Evolutionary conservation across 2,113 vertebrate species (phyloP), one percentile per base, ranked within the genome.

Genomic region (Hippoglossus stenolepis): DNA sequence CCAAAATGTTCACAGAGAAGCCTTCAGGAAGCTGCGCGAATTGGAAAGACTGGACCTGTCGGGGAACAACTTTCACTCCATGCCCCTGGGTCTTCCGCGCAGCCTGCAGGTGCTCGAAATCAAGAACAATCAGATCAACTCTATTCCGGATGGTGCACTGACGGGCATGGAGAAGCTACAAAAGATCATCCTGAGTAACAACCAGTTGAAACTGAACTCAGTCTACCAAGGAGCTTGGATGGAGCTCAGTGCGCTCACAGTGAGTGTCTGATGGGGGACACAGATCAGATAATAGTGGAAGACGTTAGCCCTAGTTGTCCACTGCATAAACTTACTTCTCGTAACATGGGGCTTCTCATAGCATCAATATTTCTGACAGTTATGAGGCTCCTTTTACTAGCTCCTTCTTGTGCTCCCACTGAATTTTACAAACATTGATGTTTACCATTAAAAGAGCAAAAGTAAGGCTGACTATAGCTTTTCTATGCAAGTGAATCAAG

Each of bases 31-130:
- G 89, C 89, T 98, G 74, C 95, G 97, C 10, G 66, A 95, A 1
- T 93, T 99, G 1, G 96, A 97, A 84, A 95, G 95, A 0, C 92
- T 99, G 75, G 97, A 98, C 80, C 87, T 99, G 70, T 99, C 98
- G 0, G 98, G 98, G 20, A 99, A 99, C 90, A 90, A 86, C 20
- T 94, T 99, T 58, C 92, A 94, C 31, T 91, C 85, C 0, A 17
- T 99, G 76, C 97, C 97, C 0, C 57, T 91, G 1, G 97, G 97
- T 20, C 96, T 99, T 64, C 98, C 98, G 6, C 96, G 96, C 77
- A 98, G 97, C 53, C 90, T 99, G 66, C 96, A 94, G 3, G 85
- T 95, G 67, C 93, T 99, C 7, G 95, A 96, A 82, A 92, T 97
- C 73, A 99, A 98, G 90, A 95, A 96, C 89, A 98, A 98, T 0